These are phyloP conservation scores for Limnephilus lunatus DNA, from an alignment of 2,888 invertebrate species.

Conservation along the genomic window DNA sequence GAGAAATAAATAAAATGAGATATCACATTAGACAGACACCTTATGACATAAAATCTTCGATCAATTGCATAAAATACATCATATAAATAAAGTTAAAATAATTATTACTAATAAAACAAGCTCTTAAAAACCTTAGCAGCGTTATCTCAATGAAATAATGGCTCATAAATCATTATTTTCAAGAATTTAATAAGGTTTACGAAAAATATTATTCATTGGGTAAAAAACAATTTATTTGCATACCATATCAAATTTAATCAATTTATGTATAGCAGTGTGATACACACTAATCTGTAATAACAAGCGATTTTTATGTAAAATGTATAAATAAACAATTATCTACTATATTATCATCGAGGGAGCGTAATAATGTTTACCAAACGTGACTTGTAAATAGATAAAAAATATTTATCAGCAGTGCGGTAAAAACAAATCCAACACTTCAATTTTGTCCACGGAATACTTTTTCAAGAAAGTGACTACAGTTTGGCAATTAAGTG, in stretches of 20 bases:
- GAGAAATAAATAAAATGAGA: no score
- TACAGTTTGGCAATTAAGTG: no score
- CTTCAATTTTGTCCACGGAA: background rate
- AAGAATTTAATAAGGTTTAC: background rate
- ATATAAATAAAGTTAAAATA: no score
- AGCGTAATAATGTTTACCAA: background rate
- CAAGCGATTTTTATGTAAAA: background rate
- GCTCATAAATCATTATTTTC: no score
- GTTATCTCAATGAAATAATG: no score
- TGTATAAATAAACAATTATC: background rate
- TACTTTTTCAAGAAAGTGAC: no score
- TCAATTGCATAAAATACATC: no score
- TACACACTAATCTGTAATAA: no score
- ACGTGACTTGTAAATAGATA: background rate
- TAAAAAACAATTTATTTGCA: background rate
- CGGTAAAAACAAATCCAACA: background rate
- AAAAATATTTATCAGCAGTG: background rate
- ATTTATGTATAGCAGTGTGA: background rate
- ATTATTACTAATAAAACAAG: no score
- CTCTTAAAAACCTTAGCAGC: no score
- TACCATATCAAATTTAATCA: background rate
- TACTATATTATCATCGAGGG: background rate
- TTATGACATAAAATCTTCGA: no score
- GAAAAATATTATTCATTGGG: background rate
- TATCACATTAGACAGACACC: no score